Evolutionary conservation across 2,113 vertebrate species (phyloP), one percentile per base, ranked within the genome.

Genomic region (Columba janthina): DNA sequence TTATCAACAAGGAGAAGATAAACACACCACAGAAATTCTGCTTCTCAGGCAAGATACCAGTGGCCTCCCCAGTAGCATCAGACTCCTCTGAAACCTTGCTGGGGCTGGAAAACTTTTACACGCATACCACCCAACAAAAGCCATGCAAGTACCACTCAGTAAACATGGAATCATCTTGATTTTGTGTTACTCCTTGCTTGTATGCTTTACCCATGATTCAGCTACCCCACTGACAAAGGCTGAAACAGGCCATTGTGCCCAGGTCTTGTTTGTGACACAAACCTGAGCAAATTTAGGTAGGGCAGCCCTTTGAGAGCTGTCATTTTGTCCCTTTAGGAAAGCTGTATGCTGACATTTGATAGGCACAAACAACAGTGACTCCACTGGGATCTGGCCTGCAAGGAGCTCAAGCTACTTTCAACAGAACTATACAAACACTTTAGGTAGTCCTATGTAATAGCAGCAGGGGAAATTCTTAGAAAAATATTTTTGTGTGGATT

Each of bases 1-100:
- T 94, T 93, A 87, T 77, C 86, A 87, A 86, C 69, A 96, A 84
- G 38, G 73, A 75, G 60, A 84, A 89, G 80, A 90, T 38, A 88
- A 90, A 92, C 24, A 64, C 16, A 74, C 36, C n/a, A 62, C 34
- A 86, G 42, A 86, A 84, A 89, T 81, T 78, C 80, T 94, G 19
- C 46, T 91, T 87, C 77, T 81, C 42, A 25, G 29, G 65, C 73
- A 75, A 92, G 76, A 78, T 67, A 69, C 18, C 61, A 38, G 57
- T 20, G 19, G 60, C 42, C 34, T 72, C 31, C 12, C 38, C 1
- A 20, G 44, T 56, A 89, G 32, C 32, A 60, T 5, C 1, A 5
- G 36, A 28, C 65, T n/a, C 22, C 34, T 87, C 34, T 28, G 65
- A 86, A 84, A 31, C 34, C 44, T 53, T 0, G 0, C 44, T 31